Evolutionary conservation across 2,888 invertebrate species (phyloP).

Genomic region (Hemithea aestivaria): DNA sequence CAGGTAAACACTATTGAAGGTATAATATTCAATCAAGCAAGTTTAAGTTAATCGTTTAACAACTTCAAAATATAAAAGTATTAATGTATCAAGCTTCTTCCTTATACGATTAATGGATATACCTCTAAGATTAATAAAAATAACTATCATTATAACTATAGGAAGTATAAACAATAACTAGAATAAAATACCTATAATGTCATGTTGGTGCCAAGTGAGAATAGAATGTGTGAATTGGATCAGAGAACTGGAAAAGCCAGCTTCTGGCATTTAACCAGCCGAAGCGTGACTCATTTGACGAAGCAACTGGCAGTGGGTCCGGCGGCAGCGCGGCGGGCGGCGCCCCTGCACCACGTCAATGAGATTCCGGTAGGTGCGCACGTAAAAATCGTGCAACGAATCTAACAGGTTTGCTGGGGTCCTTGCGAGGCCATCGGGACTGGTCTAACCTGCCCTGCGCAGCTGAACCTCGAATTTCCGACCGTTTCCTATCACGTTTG

Average conservation of each 20-base stretch:
- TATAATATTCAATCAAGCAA: too few species aligned
- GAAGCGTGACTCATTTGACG: conserved; percentile 76
- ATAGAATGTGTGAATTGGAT: conserved; percentile 69
- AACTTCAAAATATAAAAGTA: too few species aligned
- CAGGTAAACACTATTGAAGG: too few species aligned
- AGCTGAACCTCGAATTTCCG: conserved; percentile 73
- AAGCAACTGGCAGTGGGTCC: conserved; percentile 66
- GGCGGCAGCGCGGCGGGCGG: conserved; percentile 41
- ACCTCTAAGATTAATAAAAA: too few species aligned
- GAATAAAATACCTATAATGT: too few species aligned
- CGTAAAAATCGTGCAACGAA: conserved; percentile 80
- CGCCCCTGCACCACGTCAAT: conserved; percentile 71
- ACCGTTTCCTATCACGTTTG: conserved; percentile 69
- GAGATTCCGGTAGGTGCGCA: conserved; percentile 79
- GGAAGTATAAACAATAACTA: too few species aligned
- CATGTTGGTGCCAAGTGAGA: conserved; percentile 40
- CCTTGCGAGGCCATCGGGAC: conserved; percentile 78
- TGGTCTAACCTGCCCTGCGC: conserved; percentile 78
- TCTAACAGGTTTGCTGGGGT: conserved; percentile 79
- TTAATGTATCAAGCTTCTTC: too few species aligned
- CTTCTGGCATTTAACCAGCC: conserved; percentile 73
- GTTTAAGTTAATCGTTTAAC: too few species aligned
- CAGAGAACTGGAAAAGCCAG: conserved; percentile 76
- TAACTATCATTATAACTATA: too few species aligned
- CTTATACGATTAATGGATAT: too few species aligned